Conservation (phyloP, 2,888 invertebrate genomes). For the Mesorhabditis spiculigera region DNA sequence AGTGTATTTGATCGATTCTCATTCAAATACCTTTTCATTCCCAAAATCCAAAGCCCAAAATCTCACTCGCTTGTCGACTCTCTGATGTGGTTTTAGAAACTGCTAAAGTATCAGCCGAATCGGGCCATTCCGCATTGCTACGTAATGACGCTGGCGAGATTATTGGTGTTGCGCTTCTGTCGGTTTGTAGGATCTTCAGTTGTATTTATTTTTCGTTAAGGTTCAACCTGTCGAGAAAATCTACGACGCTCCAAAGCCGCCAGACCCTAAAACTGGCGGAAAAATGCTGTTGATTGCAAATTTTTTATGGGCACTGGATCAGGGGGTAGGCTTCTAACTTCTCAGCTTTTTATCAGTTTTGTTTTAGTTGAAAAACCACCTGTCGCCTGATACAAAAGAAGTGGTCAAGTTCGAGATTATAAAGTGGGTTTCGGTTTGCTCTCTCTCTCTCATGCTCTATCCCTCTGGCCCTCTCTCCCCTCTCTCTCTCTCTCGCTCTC, state of each 20-base stretch:
- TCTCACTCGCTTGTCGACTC: not conserved
- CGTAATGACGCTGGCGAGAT: conserved; percentile 3
- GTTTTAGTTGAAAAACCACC: not conserved
- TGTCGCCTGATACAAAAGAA: not conserved
- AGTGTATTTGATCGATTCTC: not conserved
- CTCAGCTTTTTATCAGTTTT: not conserved
- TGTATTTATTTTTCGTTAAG: not conserved
- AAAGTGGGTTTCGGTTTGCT: conserved; percentile 1
- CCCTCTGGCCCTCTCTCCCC: no score
- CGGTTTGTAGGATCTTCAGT: not conserved
- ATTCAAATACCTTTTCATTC: no score
- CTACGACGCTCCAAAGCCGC: not conserved
- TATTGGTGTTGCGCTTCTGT: not conserved
- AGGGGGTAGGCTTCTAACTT: not conserved
- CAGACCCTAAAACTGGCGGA: not conserved
- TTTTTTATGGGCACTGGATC: not conserved
- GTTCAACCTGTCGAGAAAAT: not conserved
- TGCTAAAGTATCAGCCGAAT: not conserved
- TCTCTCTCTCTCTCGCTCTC: no score
- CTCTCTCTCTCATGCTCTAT: not conserved
- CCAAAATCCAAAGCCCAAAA: not conserved
- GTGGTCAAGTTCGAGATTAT: not conserved
- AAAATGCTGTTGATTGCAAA: not conserved
- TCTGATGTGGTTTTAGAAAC: not conserved
- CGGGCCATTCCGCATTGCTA: not conserved